Evolutionary conservation across 2,888 invertebrate genomes (phyloP).

Genomic region (Abscondita cerata): DNA sequence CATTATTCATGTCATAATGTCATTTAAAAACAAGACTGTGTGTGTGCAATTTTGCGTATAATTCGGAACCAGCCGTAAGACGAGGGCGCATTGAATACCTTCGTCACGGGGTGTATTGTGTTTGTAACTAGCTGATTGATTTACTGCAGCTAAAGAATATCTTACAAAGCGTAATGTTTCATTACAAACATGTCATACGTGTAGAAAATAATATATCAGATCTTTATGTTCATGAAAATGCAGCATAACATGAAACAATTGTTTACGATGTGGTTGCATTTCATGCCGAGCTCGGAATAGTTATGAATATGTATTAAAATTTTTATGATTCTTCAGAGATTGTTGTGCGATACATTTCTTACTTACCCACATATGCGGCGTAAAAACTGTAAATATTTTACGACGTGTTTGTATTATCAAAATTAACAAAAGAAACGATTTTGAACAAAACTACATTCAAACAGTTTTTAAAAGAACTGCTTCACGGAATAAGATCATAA

Average conservation of each 20-base stretch:
- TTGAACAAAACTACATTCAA: slow-evolving; percentile 5
- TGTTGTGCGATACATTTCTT: background rate
- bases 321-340: slow-evolving; percentile 4
- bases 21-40: slow-evolving; percentile 50
- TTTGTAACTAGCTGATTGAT: slow-evolving; percentile 42
- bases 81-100: slow-evolving; percentile 43
- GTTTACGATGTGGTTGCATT: background rate
- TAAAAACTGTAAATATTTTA: slow-evolving; percentile 13
- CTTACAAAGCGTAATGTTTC: slow-evolving; percentile 45
- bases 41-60: slow-evolving; percentile 56
- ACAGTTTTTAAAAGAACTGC: slow-evolving; percentile 6
- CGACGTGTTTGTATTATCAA: slow-evolving; percentile 14
- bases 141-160: slow-evolving; percentile 45
- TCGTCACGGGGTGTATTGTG: slow-evolving; percentile 45
- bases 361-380: slow-evolving; percentile 3
- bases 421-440: slow-evolving; percentile 10
- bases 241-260: background rate
- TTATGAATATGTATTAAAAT: slow-evolving; percentile 6
- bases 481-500: slow-evolving; percentile 12
- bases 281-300: background rate
- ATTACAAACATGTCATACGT: slow-evolving; percentile 36
- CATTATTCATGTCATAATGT: slow-evolving; percentile 50
- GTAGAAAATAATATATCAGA: slow-evolving; percentile 33
- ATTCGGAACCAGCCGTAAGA: slow-evolving; percentile 49
- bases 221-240: slow-evolving; percentile 9